A percentile compares a stretch with the other conserved stretches of the same genome.
phyloP scores from a whole-genome alignment of 1,140 invertebrate species.

The Tyrophagus putrescentiae region DNA sequence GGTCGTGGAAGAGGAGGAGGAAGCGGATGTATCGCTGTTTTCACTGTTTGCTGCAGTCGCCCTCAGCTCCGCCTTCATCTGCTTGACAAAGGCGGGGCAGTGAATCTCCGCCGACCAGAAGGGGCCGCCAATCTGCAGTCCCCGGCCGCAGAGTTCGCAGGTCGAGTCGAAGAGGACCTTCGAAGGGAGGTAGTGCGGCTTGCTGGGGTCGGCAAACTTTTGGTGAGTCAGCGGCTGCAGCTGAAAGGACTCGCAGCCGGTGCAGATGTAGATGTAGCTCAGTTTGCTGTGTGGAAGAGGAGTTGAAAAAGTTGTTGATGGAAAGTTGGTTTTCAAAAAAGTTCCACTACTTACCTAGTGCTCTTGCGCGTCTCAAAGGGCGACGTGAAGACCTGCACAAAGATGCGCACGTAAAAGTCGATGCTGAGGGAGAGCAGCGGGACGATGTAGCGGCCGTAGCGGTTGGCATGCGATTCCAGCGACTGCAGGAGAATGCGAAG shows the following conservation, averaged over 20 bases:
- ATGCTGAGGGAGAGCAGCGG: constrained; percentile 80
- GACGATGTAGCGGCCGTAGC: constrained; percentile 79
- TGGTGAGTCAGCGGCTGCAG: constrained; percentile 56
- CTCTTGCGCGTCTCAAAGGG: constrained; percentile 66
- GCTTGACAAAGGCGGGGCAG: constrained; percentile 53
- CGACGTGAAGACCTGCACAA: constrained; percentile 66
- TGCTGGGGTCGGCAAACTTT: constrained; percentile 31
- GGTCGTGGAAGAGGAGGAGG: background rate
- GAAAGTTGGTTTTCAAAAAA: constrained; percentile 15
- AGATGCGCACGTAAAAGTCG: constrained; percentile 93
- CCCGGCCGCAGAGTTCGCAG: constrained; percentile 60
- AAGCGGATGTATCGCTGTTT: too few relatives aligned
- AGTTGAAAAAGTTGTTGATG: constrained; percentile 4
- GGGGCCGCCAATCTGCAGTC: constrained; percentile 71
- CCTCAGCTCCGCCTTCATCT: constrained; percentile 25
- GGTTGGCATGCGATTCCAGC: constrained; percentile 75
- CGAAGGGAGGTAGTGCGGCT: constrained; percentile 37
- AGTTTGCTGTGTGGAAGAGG: constrained; percentile 55
- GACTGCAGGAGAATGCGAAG: constrained; percentile 77
- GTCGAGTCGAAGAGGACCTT: constrained; percentile 45
- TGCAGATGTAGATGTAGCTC: constrained; percentile 71
- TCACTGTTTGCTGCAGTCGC: background rate
- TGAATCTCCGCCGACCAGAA: constrained; percentile 80
- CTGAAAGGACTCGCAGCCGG: constrained; percentile 60
- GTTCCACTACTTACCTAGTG: constrained; percentile 42